A percentile compares a stretch with the other conserved stretches of the same genome.
phyloP scores from a whole-genome alignment of 2,113 vertebrate genomes.

The Apeltes quadracus region DNA sequence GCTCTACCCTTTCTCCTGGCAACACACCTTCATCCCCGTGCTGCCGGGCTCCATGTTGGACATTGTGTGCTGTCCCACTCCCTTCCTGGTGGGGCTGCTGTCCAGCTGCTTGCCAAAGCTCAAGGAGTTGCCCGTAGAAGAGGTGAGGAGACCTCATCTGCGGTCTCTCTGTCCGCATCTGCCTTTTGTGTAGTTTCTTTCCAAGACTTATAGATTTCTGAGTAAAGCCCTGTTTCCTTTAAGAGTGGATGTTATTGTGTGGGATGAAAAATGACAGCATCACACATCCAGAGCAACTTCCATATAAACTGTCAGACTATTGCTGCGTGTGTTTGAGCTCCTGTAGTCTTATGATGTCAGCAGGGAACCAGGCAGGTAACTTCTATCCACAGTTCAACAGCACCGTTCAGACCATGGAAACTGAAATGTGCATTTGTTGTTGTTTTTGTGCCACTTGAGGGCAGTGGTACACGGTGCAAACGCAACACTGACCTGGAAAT shows the following conservation, averaged over 20 bases:
- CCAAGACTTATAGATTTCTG: not conserved
- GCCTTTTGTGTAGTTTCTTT: not conserved
- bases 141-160: constrained; percentile 82
- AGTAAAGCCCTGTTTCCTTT: not conserved
- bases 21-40: constrained; percentile 99
- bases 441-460: not conserved
- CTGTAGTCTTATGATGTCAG: constrained; percentile 7
- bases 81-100: constrained; percentile 96
- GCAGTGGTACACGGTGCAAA: not conserved
- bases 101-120: constrained; percentile 96
- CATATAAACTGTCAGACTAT: constrained; percentile 15
- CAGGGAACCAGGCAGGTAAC: constrained; percentile 11
- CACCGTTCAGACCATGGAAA: constrained; percentile 1
- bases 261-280: constrained; percentile 18
- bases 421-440: not conserved
- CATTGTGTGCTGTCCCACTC: constrained; percentile 98
- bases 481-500: not conserved
- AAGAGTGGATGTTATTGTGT: not conserved
- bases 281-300: constrained; percentile 22
- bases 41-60: constrained; percentile 97
- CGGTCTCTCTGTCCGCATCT: not conserved
- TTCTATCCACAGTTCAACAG: not conserved
- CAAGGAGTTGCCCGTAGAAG: constrained; percentile 96
- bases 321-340: constrained; percentile 9
- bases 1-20: constrained; percentile 99